Percentiles rank a stretch among this genome's conserved stretches.
Evolutionary conservation across 2,113 vertebrate genomes (phyloP).

Genomic region (Recurvirostra avosetta): DNA sequence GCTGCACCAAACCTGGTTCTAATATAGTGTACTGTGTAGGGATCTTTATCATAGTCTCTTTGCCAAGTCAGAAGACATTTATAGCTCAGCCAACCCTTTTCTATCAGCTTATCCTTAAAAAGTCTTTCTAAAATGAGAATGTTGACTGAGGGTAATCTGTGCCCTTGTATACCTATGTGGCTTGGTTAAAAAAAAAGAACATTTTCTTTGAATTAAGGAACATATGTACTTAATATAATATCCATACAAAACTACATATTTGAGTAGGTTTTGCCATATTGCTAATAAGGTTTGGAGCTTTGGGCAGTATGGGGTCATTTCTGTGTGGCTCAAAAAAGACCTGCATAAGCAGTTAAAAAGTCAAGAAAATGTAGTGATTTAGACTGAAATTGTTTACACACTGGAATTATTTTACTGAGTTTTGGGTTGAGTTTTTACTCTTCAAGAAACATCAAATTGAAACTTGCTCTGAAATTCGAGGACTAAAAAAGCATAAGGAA

Average conservation of each 20-base stretch:
- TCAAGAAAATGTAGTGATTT: background rate
- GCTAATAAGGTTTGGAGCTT: background rate
- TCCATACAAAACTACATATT: background rate
- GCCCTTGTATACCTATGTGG: too few relatives aligned
- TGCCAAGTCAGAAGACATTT: background rate
- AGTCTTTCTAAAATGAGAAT: background rate
- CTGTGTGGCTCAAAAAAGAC: background rate
- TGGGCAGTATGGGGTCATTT: background rate
- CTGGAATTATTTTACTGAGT: background rate
- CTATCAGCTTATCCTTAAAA: background rate
- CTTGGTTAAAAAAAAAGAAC: too few relatives aligned
- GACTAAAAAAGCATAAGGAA: background rate
- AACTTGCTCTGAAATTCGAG: background rate
- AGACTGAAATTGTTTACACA: background rate
- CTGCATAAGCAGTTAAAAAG: background rate
- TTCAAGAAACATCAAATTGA: background rate
- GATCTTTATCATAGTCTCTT: background rate
- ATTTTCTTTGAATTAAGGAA: too few relatives aligned
- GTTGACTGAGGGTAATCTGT: background rate
- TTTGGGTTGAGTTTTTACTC: background rate
- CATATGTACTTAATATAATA: too few relatives aligned
- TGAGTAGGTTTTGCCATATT: background rate
- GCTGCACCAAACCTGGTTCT: background rate
- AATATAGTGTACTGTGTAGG: background rate
- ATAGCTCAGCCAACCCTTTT: background rate